phyloP scores from a whole-genome alignment of 2,113 vertebrate genomes.

The Piaya cayana region DNA sequence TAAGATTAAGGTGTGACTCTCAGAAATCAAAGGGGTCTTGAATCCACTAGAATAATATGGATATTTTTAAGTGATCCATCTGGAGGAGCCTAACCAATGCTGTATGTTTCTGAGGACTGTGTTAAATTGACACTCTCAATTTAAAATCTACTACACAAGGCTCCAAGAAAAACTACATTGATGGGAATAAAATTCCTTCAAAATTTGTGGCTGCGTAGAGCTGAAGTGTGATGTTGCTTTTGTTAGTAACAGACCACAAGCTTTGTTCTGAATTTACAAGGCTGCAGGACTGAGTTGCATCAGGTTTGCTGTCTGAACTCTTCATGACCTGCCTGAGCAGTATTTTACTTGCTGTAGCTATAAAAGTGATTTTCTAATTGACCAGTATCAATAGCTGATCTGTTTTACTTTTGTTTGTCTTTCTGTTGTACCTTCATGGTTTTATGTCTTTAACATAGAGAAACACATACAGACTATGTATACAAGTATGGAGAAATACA shows the following conservation, averaged over 20 bases:
- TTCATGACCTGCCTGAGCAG: not conserved
- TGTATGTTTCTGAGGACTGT: not conserved
- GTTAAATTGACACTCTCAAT: not conserved
- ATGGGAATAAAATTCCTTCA: not conserved
- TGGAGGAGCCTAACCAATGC: not conserved
- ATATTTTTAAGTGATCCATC: not conserved
- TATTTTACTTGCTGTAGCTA: slow-evolving; percentile 20
- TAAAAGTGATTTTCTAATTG: slow-evolving; percentile 38
- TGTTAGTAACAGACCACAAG: not conserved
- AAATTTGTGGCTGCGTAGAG: not conserved
- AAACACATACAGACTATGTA: too few relatives aligned
- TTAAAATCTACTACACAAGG: not conserved
- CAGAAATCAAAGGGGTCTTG: not conserved
- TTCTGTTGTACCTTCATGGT: not conserved
- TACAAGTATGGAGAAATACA: not conserved
- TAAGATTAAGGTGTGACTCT: not conserved
- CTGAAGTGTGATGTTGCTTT: not conserved
- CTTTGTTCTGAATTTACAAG: slow-evolving; percentile 33
- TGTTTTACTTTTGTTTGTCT: slow-evolving; percentile 39
- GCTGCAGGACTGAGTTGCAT: not conserved
- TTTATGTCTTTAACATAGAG: not conserved
- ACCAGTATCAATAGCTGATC: not conserved
- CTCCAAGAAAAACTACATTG: not conserved
- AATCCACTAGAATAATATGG: not conserved
- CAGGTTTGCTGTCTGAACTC: slow-evolving; percentile 47